Evolutionary conservation across 2,888 invertebrate genomes (phyloP), one percentile per base, ranked within the genome.

Genomic region (Ypsolopha sequella): DNA sequence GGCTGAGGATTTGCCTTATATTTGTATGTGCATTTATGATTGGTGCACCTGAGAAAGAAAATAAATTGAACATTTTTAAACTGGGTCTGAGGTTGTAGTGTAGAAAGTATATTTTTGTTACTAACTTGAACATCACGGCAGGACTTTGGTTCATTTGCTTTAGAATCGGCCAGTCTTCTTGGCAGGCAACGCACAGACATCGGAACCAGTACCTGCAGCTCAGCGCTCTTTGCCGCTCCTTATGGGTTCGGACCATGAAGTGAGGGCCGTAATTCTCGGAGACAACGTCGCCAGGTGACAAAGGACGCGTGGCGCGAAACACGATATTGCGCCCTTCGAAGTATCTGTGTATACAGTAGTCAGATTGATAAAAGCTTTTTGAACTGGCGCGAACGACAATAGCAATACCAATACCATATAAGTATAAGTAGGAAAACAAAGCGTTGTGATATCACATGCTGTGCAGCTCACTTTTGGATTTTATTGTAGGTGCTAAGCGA

Each of bases 191-290:
- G 65, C 95, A 95, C 43, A 87, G 85, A 64, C 95, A 95, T 50
- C 85, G 79, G 68, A 95, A 96, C 90, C 94, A 92, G 68, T 95
- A 95, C 10, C 95, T 88, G 10, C 91, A 91, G 1, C 88, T 85
- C 1, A 95, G 75, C 0, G 89, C 80, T 47, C 89, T 80, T 66
- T 91, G 91, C 4, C 95, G 86, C 48, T 81, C 77, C 11, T 68
- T 66, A 55, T 90, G 88, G 0, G 88, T 89, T 0, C 78, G 66
- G 58, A 68, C 66, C 59, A 86, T 66, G 66, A 93, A 95, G 60
- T 93, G 88, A 0, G 95, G 95, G 0, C 95, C 95, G 69, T 96
- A 96, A 77, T 95, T 95, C 65, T 95, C 95, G 0, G 92, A 90
- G 0, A 95, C 88, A n/a, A 89, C 66, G 43, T 93, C 92, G 0